Percentiles rank a stretch among this genome's conserved stretches.
These are phyloP conservation scores for Bugula neritina DNA, from an alignment of 2,888 invertebrate genomes.

Conservation along the genomic window DNA sequence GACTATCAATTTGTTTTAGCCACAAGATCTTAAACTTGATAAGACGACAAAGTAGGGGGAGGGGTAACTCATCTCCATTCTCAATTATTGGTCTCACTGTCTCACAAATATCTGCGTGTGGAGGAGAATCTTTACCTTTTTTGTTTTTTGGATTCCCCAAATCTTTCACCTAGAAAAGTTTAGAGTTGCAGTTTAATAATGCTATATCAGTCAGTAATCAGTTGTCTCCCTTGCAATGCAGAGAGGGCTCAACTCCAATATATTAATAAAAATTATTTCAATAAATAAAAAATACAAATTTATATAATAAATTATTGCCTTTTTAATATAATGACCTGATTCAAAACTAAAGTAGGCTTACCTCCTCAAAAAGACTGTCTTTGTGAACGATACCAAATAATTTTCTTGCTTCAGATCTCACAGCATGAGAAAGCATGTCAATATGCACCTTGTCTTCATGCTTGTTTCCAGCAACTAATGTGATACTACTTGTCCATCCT, in stretches of 20 bases:
- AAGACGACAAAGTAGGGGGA: constrained; percentile 47
- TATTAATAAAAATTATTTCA: too few relatives aligned
- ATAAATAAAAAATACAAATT: too few relatives aligned
- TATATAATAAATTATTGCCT: too few relatives aligned
- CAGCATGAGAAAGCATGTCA: constrained; percentile 22
- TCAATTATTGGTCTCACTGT: constrained; percentile 47
- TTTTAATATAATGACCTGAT: too few relatives aligned
- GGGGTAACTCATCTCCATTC: constrained; percentile 46
- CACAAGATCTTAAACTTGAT: constrained; percentile 48
- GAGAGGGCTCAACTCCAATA: too few relatives aligned
- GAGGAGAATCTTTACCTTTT: constrained; percentile 47
- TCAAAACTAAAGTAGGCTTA: too few relatives aligned
- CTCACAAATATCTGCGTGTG: constrained; percentile 49
- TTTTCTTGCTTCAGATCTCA: constrained; percentile 25
- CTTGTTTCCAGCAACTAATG: constrained; percentile 14
- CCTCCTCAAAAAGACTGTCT: constrained; percentile 19
- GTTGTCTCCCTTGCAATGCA: too few relatives aligned
- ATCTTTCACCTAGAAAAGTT: constrained; percentile 45
- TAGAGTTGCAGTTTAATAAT: too few relatives aligned
- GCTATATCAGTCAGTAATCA: too few relatives aligned
- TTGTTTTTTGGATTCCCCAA: constrained; percentile 50
- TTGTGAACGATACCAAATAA: constrained; percentile 25
- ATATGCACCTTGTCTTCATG: constrained; percentile 25
- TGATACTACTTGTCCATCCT: constrained; percentile 13
- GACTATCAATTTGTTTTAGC: constrained; percentile 45